A percentile compares a stretch with the other conserved stretches of the same genome.
Evolutionary conservation across 2,113 vertebrate species (phyloP).

Genomic region (Menidia beryllina): DNA sequence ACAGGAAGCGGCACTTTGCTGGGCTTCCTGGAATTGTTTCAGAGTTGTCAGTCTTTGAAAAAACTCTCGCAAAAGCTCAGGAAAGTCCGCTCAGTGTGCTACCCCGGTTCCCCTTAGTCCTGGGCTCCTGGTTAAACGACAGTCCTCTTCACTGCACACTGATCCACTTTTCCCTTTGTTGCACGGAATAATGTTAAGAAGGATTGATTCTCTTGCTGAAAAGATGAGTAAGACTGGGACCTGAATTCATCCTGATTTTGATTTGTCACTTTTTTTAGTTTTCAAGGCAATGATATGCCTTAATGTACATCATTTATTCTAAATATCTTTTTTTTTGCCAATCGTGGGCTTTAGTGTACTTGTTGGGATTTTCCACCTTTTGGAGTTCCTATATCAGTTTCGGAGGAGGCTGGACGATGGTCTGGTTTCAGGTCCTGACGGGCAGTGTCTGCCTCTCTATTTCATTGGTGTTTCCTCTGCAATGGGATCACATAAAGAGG

Average conservation of each 20-base stretch:
- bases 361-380: background rate
- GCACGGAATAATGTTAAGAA: background rate
- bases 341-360: background rate
- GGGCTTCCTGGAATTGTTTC: conserved; percentile 48
- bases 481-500: background rate
- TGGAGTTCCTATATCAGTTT: background rate
- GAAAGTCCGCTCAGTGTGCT: background rate
- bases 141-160: no score
- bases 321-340: background rate
- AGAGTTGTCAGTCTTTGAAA: background rate
- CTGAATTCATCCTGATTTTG: no score
- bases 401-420: background rate
- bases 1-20: conserved; percentile 8
- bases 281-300: no score
- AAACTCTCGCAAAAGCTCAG: background rate
- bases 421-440: background rate
- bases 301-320: background rate
- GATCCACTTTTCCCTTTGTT: no score
- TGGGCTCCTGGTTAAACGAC: background rate
- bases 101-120: background rate
- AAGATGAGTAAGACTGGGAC: background rate
- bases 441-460: accelerated
- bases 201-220: no score
- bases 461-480: conserved; percentile 31
- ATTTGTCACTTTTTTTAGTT: no score